Evolutionary conservation across 2,113 vertebrate genomes (phyloP).

Genomic region (Oenanthe oenanthe): DNA sequence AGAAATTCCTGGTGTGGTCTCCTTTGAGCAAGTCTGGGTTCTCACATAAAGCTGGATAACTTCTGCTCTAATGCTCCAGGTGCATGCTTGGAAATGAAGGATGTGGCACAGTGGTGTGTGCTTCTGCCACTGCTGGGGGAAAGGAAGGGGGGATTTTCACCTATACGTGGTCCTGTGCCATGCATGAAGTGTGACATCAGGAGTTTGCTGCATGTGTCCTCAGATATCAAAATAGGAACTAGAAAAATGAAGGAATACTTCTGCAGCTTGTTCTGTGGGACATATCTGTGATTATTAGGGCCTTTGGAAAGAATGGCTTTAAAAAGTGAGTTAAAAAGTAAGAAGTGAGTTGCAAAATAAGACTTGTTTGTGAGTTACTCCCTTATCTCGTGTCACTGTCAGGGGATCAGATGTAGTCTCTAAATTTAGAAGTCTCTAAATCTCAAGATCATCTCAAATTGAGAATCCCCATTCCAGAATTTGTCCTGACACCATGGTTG

Average conservation of each 20-base stretch:
- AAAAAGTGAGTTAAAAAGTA: neutral
- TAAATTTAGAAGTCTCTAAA: neutral
- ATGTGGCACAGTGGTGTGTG: fast-evolving
- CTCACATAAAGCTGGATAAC: neutral
- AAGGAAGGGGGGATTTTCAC: neutral
- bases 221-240: neutral
- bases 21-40: neutral
- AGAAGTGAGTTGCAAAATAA: neutral
- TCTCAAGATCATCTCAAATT: neutral
- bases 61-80: neutral
- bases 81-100: neutral
- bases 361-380: neutral
- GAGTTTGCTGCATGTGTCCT: neutral
- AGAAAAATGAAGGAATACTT: neutral
- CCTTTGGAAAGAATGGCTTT: neutral
- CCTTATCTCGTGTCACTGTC: neutral
- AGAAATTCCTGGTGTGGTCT: neutral
- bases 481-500: neutral
- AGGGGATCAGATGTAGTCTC: neutral
- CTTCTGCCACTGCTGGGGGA: neutral
- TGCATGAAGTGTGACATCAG: neutral
- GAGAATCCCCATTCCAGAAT: neutral
- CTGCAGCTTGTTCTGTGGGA: neutral
- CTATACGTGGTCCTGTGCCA: fast-evolving
- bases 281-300: neutral